A percentile compares a stretch with the other conserved stretches of the same genome.
These are phyloP conservation scores for Ophioninae sp. DNA, from an alignment of 2,888 invertebrate species.

Conservation along the genomic window DNA sequence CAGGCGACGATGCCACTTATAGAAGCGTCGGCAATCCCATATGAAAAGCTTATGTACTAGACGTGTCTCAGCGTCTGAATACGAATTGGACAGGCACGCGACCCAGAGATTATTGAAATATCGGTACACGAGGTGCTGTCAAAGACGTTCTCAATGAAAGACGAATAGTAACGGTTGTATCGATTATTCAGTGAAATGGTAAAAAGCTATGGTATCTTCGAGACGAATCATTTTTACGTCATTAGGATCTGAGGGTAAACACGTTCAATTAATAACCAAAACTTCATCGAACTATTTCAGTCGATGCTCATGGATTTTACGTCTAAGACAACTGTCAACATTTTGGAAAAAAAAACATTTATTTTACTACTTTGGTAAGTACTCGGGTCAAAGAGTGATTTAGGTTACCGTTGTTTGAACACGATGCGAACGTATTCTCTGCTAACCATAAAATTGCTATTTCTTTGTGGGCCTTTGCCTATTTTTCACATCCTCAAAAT, in stretches of 20 bases:
- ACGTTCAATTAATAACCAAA: too few species aligned
- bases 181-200: too few species aligned
- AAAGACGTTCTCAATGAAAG: neutral
- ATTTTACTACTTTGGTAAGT: too few species aligned
- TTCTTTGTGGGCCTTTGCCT: neutral
- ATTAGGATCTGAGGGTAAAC: too few species aligned
- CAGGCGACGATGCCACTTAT: slow-evolving; percentile 49
- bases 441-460: too few species aligned
- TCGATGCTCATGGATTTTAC: too few species aligned
- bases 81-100: slow-evolving; percentile 54
- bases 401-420: neutral
- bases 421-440: too few species aligned
- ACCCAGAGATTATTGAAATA: neutral
- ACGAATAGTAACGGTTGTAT: neutral
- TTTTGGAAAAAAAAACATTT: too few species aligned
- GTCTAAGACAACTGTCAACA: too few species aligned
- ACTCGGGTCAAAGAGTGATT: neutral
- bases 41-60: slow-evolving; percentile 39
- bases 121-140: neutral
- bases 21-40: slow-evolving; percentile 43
- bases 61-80: slow-evolving; percentile 45
- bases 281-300: too few species aligned
- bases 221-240: too few species aligned
- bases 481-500: neutral
- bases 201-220: too few species aligned